phyloP scores from a whole-genome alignment of 2,888 invertebrate species.

The Phlogophora meticulosa region DNA sequence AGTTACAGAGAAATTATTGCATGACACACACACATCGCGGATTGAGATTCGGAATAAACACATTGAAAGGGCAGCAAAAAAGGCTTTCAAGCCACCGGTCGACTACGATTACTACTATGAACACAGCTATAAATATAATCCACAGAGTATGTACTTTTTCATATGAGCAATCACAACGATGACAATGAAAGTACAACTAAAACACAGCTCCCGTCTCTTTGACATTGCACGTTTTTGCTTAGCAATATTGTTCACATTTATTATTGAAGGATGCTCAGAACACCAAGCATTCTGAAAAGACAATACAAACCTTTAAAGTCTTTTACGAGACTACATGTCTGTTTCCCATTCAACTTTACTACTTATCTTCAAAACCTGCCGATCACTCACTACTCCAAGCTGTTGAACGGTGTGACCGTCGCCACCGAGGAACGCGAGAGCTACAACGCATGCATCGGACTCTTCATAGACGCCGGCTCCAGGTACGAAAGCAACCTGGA shows the following conservation, averaged over 20 bases:
- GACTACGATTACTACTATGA: no score
- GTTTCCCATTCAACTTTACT: conserved; percentile 73
- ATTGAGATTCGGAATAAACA: no score
- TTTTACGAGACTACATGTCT: conserved; percentile 91
- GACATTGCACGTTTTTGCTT: conserved; percentile 20
- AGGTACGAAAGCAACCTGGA: conserved; percentile 77
- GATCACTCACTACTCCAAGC: conserved; percentile 94
- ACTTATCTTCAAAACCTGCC: conserved; percentile 93
- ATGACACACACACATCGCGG: no score
- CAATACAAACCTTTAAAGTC: conserved; percentile 77
- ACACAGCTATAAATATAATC: no score
- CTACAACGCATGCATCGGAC: conserved; percentile 83
- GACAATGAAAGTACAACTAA: conserved; percentile 13
- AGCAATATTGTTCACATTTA: conserved; percentile 16
- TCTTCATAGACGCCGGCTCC: conserved; percentile 82
- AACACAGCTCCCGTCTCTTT: not conserved
- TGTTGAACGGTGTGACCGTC: conserved; percentile 96
- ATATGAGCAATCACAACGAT: conserved; percentile 21
- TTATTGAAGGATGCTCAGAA: conserved; percentile 63
- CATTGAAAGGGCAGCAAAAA: no score
- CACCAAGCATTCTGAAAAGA: conserved; percentile 55
- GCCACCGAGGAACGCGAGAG: conserved; percentile 98
- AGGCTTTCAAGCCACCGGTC: no score
- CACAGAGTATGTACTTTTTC: no score
- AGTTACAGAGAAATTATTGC: no score